A percentile compares a stretch with the other conserved stretches of the same genome.
These are phyloP conservation scores for Arrhopalites spinosus DNA, from an alignment of 2,888 invertebrate species.

Conservation along the genomic window DNA sequence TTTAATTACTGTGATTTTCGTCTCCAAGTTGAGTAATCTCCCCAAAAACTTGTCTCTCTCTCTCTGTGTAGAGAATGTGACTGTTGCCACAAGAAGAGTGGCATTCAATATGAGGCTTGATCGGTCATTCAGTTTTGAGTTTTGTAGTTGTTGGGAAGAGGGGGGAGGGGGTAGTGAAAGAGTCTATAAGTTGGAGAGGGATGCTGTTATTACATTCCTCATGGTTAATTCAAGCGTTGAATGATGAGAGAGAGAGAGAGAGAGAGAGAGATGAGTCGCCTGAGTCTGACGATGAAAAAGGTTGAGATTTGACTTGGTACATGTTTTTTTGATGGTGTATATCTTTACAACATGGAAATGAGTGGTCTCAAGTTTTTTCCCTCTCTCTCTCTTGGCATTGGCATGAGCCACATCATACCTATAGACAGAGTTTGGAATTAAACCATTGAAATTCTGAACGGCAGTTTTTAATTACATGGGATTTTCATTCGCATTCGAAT, in stretches of 20 bases:
- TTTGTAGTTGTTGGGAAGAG: neutral
- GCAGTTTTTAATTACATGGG: conserved; percentile 35
- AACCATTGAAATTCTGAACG: conserved; percentile 33
- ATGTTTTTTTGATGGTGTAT: too few relatives aligned
- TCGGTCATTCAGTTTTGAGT: too few relatives aligned
- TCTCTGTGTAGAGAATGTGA: too few relatives aligned
- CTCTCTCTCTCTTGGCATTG: too few relatives aligned
- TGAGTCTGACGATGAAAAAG: too few relatives aligned
- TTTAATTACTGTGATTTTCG: conserved; percentile 28
- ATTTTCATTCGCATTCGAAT: too few relatives aligned
- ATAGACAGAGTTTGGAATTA: conserved; percentile 18
- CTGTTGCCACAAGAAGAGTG: too few relatives aligned
- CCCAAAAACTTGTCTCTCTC: too few relatives aligned
- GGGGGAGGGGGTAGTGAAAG: conserved; percentile 4
- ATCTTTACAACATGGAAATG: conserved; percentile 20
- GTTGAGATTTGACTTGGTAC: neutral
- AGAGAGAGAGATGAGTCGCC: neutral
- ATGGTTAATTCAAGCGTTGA: conserved; percentile 34
- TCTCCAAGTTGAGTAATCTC: too few relatives aligned
- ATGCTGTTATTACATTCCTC: conserved; percentile 33
- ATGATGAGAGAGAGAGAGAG: conserved; percentile 9
- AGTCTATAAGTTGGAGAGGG: neutral
- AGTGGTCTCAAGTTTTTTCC: conserved; percentile 26
- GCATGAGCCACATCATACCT: neutral
- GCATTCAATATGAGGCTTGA: too few relatives aligned